Percentiles rank a stretch among this genome's conserved stretches.
Conservation (phyloP, 2,797 vertebrate genomes). For the Gobionotothen gibberifrons region DNA sequence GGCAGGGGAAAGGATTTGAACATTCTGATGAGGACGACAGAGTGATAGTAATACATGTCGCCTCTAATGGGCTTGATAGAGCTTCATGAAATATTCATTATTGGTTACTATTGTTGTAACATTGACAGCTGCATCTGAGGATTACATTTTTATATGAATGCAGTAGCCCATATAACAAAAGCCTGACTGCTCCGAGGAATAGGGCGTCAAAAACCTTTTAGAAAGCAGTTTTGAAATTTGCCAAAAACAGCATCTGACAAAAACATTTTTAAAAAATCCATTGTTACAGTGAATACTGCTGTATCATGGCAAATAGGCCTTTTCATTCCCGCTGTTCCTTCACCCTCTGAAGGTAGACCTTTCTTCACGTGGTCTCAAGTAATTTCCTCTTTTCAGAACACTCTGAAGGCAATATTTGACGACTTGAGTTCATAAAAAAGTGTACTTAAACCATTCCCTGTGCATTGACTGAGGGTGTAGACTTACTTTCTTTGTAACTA, state of each 20-base stretch:
- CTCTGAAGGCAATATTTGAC: conserved; percentile 42
- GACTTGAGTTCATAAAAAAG: conserved; percentile 26
- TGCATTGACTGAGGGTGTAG: conserved; percentile 8
- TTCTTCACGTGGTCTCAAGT: conserved; percentile 31
- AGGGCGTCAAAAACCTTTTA: conserved; percentile 7
- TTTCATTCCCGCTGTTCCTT: conserved; percentile 32
- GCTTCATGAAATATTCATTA: conserved; percentile 78
- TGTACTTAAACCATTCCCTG: conserved; percentile 19
- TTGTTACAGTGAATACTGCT: background rate
- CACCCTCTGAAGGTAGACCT: conserved; percentile 27
- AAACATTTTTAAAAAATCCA: background rate
- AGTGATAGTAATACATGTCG: conserved; percentile 62
- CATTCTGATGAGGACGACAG: conserved; percentile 71
- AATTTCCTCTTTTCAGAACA: conserved; percentile 51
- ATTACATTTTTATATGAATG: conserved; percentile 62
- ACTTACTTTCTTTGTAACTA: background rate
- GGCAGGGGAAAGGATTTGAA: conserved; percentile 70
- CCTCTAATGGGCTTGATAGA: conserved; percentile 61
- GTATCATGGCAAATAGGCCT: conserved; percentile 4
- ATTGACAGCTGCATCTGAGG: conserved; percentile 44
- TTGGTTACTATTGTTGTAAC: conserved; percentile 58
- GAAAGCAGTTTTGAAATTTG: background rate
- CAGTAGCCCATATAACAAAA: conserved; percentile 50
- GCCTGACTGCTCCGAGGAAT: conserved; percentile 29
- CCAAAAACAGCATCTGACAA: conserved; percentile 9